phyloP scores from a whole-genome alignment of 2,888 invertebrate species.

The Trichopria drosophilae region DNA sequence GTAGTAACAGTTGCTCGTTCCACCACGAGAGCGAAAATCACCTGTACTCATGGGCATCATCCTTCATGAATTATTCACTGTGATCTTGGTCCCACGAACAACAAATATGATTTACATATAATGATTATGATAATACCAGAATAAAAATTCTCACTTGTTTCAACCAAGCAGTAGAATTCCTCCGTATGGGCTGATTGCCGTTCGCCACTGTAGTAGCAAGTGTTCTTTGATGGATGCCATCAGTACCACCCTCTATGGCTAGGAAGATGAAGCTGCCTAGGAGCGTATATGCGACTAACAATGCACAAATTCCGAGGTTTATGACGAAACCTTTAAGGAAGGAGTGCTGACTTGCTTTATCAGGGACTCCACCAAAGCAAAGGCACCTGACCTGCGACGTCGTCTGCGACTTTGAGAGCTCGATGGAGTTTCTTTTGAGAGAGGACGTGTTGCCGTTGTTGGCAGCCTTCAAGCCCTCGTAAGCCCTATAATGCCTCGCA shows the following conservation, averaged over 20 bases:
- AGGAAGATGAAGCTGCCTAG: slow-evolving; percentile 81
- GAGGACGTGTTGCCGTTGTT: slow-evolving; percentile 57
- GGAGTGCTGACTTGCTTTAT: slow-evolving; percentile 58
- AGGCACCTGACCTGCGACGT: slow-evolving; percentile 52
- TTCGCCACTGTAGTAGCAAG: slow-evolving; percentile 62
- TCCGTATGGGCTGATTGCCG: slow-evolving; percentile 44
- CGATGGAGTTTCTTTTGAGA: slow-evolving; percentile 46
- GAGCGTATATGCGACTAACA: slow-evolving; percentile 79
- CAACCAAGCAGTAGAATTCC: slow-evolving; percentile 54
- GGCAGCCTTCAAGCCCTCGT: slow-evolving; percentile 56
- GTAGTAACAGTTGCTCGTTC: too few relatives aligned
- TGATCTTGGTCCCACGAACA: too few relatives aligned
- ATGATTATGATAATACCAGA: too few relatives aligned
- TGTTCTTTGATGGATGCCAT: slow-evolving; percentile 61
- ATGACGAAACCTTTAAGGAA: slow-evolving; percentile 76
- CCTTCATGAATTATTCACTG: too few relatives aligned
- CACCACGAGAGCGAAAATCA: too few relatives aligned
- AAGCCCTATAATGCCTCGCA: slow-evolving; percentile 53
- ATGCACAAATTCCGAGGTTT: slow-evolving; percentile 79
- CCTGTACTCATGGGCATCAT: too few relatives aligned
- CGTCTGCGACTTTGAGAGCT: slow-evolving; percentile 39
- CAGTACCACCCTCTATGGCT: slow-evolving; percentile 74
- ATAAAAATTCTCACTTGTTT: slow-evolving; percentile 49
- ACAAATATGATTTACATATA: too few relatives aligned
- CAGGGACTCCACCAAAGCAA: slow-evolving; percentile 56